Evolutionary conservation across 2,888 invertebrate species (phyloP), one percentile per base, ranked within the genome.

Genomic region (Saturnia pavonia): DNA sequence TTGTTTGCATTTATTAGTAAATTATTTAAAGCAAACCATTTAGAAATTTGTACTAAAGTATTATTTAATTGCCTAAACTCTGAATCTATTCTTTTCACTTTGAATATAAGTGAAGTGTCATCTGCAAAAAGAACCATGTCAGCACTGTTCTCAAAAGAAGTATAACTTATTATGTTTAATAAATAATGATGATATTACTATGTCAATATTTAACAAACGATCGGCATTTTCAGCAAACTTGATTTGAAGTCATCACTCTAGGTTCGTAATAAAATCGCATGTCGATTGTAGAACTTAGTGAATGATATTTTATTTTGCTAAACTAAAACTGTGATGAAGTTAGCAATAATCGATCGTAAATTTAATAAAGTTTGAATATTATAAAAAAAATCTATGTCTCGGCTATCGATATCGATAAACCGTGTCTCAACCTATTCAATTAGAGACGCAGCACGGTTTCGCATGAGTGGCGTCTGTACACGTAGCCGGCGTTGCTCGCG

Each of bases 391-490:
- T 76, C 25, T 12, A 11, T 57, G 19, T 25, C 27, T 74, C 73
- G 79, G 81, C 11, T 73, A 82, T 76, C 80, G 77, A 84, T 82
- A 86, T 78, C 82, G 84, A 82, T 79, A 75, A 65, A 76, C 74
- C 63, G 25, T 78, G 80, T 86, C 87, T 72, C 90, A 87, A 73
- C 90, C 73, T 82, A 81, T 87, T 90, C 91, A 92, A 92, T 92
- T 92, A 92, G 87, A 90, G 85, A 84, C 89, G 81, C 88, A 88
- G 88, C 88, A 87, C 87, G 86, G 87, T 84, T 82, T 88, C 91
- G 90, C 91, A 90, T 89, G 91, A 91, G 89, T 89, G 89, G 89
- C 90, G 88, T 90, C 88, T 85, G 86, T 86, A 85, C 88, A 87
- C 87, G 86, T 88, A 87, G 88, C 79, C 83, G 81, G 78, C 82